Evolutionary conservation across 2,888 invertebrate species (phyloP).

Genomic region (Aromia moschata): DNA sequence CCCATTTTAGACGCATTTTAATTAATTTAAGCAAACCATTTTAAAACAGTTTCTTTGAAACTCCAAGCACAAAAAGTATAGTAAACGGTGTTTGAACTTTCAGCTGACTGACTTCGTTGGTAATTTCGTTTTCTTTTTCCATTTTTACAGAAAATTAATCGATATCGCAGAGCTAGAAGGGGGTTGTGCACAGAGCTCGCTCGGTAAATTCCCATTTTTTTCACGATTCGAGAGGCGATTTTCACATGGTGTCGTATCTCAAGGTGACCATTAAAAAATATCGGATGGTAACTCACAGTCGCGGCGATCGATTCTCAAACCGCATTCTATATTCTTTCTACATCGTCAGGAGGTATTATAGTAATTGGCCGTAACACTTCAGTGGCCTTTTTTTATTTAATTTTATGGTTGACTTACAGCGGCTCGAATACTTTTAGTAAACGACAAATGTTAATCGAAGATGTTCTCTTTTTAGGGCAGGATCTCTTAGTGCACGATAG

Average conservation of each 20-base stretch:
- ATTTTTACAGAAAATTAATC: no score
- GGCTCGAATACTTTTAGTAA: background rate
- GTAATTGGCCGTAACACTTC: constrained; percentile 13
- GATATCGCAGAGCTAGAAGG: no score
- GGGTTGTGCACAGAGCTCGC: background rate
- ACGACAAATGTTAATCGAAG: background rate
- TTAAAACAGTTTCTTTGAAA: no score
- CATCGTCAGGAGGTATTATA: constrained; percentile 4
- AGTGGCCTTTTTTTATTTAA: constrained; percentile 11
- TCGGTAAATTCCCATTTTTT: background rate
- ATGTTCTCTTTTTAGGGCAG: background rate
- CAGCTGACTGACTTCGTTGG: no score
- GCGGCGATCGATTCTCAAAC: background rate
- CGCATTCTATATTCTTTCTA: background rate
- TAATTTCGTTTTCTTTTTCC: no score
- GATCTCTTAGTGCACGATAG: background rate
- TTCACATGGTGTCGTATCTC: background rate
- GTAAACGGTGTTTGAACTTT: no score
- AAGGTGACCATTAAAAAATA: background rate
- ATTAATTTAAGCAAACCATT: no score
- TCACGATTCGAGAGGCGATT: background rate
- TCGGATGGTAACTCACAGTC: constrained; percentile 7
- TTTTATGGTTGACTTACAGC: constrained; percentile 13
- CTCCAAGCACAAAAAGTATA: no score
- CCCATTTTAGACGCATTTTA: no score